Conservation (phyloP, 2,113 vertebrate species). For the Cheilinus undulatus region DNA sequence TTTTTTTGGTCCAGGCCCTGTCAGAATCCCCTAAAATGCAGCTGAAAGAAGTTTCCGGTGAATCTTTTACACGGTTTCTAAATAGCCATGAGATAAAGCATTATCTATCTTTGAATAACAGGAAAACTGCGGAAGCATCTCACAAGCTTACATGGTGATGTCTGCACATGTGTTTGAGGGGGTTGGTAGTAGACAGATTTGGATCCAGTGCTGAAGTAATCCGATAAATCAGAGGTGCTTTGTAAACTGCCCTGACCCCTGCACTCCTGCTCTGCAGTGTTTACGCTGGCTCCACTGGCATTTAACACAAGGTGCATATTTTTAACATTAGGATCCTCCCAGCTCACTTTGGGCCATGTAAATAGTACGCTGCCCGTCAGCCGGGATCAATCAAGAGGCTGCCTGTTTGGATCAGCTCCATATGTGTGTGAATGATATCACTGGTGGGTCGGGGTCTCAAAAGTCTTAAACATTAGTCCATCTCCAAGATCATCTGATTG, state of each 20-base stretch:
- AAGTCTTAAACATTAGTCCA: constrained; percentile 2
- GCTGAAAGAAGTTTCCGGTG: constrained; percentile 3
- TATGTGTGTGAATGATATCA: constrained; percentile 45
- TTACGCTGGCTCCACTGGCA: constrained; percentile 70
- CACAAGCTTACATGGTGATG: not conserved
- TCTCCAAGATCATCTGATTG: not conserved
- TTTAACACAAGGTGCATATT: constrained; percentile 78
- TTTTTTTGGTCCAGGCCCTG: not conserved
- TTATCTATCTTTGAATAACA: constrained; percentile 6
- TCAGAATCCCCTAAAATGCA: not conserved
- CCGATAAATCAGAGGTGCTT: constrained; percentile 67
- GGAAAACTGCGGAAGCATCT: constrained; percentile 12
- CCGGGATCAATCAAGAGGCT: constrained; percentile 74
- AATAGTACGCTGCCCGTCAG: constrained; percentile 64
- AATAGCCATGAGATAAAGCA: constrained; percentile 42
- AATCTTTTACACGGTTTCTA: not conserved
- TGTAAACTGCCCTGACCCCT: constrained; percentile 74
- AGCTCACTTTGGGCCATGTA: constrained; percentile 59
- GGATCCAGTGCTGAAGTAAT: constrained; percentile 63
- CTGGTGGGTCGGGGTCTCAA: constrained; percentile 12
- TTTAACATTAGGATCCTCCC: constrained; percentile 76
- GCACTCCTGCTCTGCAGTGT: constrained; percentile 59
- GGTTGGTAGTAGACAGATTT: constrained; percentile 22
- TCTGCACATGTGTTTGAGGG: constrained; percentile 7
- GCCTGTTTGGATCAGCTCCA: constrained; percentile 73